Percentiles rank a stretch among this genome's conserved stretches.
Conservation (phyloP, 2,113 vertebrate species). For the Heterotilapia buettikoferi region DNA sequence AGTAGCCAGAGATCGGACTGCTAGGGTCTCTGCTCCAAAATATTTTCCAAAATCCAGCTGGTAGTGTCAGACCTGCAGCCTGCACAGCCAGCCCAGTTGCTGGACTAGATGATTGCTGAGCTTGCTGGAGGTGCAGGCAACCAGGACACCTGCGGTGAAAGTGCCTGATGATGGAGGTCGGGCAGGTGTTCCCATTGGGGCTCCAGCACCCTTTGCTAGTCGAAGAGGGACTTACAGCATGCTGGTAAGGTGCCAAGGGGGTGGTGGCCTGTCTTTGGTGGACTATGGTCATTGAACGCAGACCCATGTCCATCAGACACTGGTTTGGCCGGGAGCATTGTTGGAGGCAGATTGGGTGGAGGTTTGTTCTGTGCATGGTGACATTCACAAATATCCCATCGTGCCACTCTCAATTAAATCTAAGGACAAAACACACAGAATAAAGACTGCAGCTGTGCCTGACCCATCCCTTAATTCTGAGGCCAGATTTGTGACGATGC, state of each 20-base stretch:
- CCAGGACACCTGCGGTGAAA: neutral
- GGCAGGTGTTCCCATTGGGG: fast-evolving
- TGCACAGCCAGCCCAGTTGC: neutral
- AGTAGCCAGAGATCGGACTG: too few relatives aligned
- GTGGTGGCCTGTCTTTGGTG: too few relatives aligned
- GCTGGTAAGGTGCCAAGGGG: neutral
- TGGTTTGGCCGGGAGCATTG: neutral
- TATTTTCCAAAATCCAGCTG: too few relatives aligned
- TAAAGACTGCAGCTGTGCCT: fast-evolving
- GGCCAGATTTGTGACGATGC: neutral
- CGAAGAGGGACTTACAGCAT: fast-evolving
- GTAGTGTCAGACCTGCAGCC: too few relatives aligned
- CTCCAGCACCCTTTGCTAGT: neutral
- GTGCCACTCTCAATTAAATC: neutral
- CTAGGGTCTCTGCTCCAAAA: too few relatives aligned
- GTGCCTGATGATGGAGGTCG: fast-evolving
- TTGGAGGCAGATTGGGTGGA: neutral
- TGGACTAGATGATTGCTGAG: neutral
- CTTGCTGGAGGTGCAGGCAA: fast-evolving
- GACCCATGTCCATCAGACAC: too few relatives aligned
- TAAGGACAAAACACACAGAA: neutral
- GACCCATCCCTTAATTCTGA: neutral
- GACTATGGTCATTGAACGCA: too few relatives aligned
- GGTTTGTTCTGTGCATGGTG: neutral
- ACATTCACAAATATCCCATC: fast-evolving